A percentile compares a stretch with the other conserved stretches of the same genome.
Evolutionary conservation across 2,113 vertebrate genomes (phyloP).

Genomic region (Chitala chitala): DNA sequence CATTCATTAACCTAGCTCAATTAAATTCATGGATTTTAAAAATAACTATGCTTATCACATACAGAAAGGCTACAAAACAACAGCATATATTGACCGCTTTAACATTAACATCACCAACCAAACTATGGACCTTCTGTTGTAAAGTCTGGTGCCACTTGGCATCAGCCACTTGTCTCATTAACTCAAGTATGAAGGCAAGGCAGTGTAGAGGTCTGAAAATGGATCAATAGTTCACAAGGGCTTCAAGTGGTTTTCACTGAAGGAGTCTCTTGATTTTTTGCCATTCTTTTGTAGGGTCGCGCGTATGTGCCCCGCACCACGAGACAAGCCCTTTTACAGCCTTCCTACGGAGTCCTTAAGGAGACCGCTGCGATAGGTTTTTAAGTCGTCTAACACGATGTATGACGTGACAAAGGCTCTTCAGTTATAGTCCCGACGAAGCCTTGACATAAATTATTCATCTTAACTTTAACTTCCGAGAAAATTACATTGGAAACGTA

Average conservation of each 20-base stretch:
- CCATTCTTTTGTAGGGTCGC: conserved; percentile 46
- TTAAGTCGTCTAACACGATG: conserved; percentile 60
- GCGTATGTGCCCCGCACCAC: conserved; percentile 35
- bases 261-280: conserved; percentile 48
- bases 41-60: no score
- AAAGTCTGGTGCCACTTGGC: conserved; percentile 69
- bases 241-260: conserved; percentile 67
- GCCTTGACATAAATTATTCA: conserved; percentile 73
- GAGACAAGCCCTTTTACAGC: conserved; percentile 49
- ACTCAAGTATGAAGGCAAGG: conserved; percentile 58
- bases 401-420: conserved; percentile 65
- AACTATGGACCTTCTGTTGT: conserved; percentile 19
- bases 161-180: conserved; percentile 73
- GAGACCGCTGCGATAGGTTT: conserved; percentile 61
- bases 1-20: no score
- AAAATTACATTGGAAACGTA: conserved; percentile 27
- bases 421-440: conserved; percentile 59
- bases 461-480: conserved; percentile 50
- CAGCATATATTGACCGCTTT: conserved; percentile 39
- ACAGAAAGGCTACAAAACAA: no score
- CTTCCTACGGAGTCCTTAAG: conserved; percentile 52
- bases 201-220: conserved; percentile 65
- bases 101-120: background rate
- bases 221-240: conserved; percentile 67
- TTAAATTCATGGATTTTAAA: no score